These are phyloP conservation scores for Caenorhabditis brenneri DNA, from an alignment of 1,140 invertebrate genomes.

Conservation along the genomic window DNA sequence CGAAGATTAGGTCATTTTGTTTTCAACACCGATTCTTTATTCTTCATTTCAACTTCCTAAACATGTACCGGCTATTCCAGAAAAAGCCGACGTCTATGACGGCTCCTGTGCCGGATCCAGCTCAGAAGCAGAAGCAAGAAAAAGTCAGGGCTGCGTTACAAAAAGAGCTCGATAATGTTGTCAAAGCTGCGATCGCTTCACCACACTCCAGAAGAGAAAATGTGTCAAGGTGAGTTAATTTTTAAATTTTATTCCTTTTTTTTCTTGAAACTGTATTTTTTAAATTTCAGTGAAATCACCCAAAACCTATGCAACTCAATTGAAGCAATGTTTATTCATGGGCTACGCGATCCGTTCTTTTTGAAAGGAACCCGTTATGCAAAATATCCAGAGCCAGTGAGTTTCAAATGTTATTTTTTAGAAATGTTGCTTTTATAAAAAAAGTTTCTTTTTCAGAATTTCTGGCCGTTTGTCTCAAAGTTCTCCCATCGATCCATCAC, in stretches of 20 bases:
- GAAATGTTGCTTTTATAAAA: no score
- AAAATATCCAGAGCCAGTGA: slow-evolving; percentile 68
- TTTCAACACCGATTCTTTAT: background rate
- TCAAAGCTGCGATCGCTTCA: slow-evolving; percentile 43
- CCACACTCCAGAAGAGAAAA: slow-evolving; percentile 18
- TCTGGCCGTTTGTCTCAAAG: slow-evolving; percentile 71
- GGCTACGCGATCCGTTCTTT: slow-evolving; percentile 69
- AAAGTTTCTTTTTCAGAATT: slow-evolving; percentile 61
- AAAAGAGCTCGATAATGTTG: slow-evolving; percentile 48
- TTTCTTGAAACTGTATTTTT: background rate
- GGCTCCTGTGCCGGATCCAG: background rate
- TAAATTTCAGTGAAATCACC: slow-evolving; percentile 58
- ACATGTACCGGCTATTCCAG: background rate
- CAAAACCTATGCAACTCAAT: slow-evolving; percentile 63
- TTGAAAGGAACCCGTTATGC: slow-evolving; percentile 65
- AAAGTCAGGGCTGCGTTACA: slow-evolving; percentile 33
- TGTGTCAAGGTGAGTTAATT: background rate
- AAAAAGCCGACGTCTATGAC: background rate
- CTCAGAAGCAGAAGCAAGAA: slow-evolving; percentile 39
- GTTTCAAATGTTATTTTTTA: slow-evolving; percentile 9
- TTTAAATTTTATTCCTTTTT: background rate
- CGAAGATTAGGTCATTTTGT: background rate
- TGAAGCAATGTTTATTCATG: slow-evolving; percentile 68
- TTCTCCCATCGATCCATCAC: slow-evolving; percentile 66
- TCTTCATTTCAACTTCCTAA: background rate